phyloP scores from a whole-genome alignment of 1,140 invertebrate species.

The Sminthurides bifidus region DNA sequence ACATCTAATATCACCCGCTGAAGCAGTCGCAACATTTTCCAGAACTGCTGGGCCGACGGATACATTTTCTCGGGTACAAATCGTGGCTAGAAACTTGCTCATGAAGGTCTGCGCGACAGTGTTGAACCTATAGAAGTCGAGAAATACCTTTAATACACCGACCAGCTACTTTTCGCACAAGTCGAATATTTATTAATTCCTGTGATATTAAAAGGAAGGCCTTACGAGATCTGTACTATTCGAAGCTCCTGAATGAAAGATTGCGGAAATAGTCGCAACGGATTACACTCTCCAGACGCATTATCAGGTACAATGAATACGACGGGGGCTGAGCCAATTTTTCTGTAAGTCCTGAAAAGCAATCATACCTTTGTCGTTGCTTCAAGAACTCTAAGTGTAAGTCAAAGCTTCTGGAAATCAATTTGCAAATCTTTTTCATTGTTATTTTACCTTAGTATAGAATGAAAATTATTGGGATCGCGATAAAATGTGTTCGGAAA shows the following conservation, averaged over 20 bases:
- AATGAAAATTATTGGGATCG: conserved; percentile 14
- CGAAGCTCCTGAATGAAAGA: conserved; percentile 5
- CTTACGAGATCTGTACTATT: conserved; percentile 14
- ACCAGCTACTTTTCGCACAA: neutral
- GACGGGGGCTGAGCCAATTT: conserved; percentile 3
- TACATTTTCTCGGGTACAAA: conserved; percentile 12
- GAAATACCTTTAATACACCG: neutral
- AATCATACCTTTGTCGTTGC: neutral
- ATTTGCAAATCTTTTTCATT: neutral
- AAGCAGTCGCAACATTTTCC: conserved; percentile 9
- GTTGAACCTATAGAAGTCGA: conserved; percentile 26
- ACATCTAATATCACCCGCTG: conserved; percentile 23
- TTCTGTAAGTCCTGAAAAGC: conserved; percentile 6
- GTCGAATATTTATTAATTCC: neutral
- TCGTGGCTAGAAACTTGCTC: conserved; percentile 11
- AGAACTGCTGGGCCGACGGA: neutral
- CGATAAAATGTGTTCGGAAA: conserved; percentile 24
- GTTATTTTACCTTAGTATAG: conserved; percentile 13
- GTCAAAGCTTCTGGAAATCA: neutral
- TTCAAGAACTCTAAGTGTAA: neutral
- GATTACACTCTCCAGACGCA: conserved; percentile 4
- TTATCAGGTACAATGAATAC: conserved; percentile 23
- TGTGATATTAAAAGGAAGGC: neutral
- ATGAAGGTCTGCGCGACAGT: conserved; percentile 18
- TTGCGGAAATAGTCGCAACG: conserved; percentile 20